Evolutionary conservation across 2,888 invertebrate species (phyloP), one percentile per base, ranked within the genome.

Genomic region (Agonopterix alstromeriana): DNA sequence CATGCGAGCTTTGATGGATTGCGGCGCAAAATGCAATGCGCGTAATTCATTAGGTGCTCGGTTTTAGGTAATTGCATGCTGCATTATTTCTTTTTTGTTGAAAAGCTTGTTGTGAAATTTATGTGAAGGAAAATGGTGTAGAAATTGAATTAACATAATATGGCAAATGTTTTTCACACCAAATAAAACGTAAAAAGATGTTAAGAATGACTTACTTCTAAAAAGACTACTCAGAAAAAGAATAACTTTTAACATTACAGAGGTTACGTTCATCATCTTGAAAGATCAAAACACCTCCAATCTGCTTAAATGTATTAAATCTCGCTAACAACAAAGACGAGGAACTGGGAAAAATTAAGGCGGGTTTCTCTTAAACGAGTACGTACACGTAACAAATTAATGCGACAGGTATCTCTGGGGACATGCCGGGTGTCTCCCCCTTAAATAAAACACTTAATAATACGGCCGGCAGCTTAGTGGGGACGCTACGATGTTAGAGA

Each of bases 361-460:
- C 11, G 58, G 64, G 55, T 61, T 56, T 57, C 27, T 59, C 59
- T 60, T 58, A 64, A 62, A 47, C 51, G 55, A 54, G 52, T 56
- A 62, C 64, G 63, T 71, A 70, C 70, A 48, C 70, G 74, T 75
- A 66, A 71, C 73, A 71, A 82, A 84, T 86, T 77, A 84, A 77
- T 67, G 70, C 66, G 86, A 87, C 86, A 86, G 84, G 79, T 79
- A 79, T 73, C 87, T 70, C 78, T 40, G 17, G 85, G 77, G 87
- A 80, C 61, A 43, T 53, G 59, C 68, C 63, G 65, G 69, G 66
- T 64, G 69, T 72, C 72, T 73, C 71, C 75, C 62, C 65, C 74
- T 79, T 82, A 81, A 84, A 83, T 83, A 82, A 85, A 82, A 78
- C 79, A 70, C 77, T 77, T 82, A 82, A 83, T 84, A 84, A 84